Base-by-base conservation (phyloP, 2,888 invertebrate species). In the Camponotus fellah region DNA sequence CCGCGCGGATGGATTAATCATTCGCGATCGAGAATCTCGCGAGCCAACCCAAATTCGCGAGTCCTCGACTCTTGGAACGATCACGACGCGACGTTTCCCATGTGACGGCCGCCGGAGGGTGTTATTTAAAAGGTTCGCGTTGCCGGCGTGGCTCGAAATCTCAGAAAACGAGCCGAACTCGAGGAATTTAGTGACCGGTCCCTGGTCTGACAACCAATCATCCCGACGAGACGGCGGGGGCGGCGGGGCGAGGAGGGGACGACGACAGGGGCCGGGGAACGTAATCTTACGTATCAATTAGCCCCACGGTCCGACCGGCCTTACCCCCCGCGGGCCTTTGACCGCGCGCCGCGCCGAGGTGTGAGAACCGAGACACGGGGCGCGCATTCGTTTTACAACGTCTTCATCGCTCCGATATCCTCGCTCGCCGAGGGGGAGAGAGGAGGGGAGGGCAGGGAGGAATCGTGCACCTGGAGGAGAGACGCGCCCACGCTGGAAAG, bases 241-340 rank as follows among this genome's bases (percentile, higher is more conserved):
- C 66, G 88, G 46, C 85, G 89, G 74, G 79, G 83, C 85, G 85
- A 84, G 85, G 88, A 75, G 81, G 87, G 87, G 85, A 86, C 84
- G 89, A 53, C 53, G 53, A 53, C 53, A 53, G 53, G 53, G 92
- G 90, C 87, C 89, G 85, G 84, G 87, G 92, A 94, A 94, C 93
- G 94, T 94, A 94, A 94, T 94, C 94, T 94, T 94, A 94, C 94
- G 95, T 95, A 95, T 95, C 95, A 95, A 95, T 95, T 95, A 95
- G 95, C 93, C 93, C 92, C 93, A 93, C 93, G 93, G 93, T 94
- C 94, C 93, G 92, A 93, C 53, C 92, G 93, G 93, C 92, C 91
- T 92, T 94, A 94, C 94, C 95, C 94, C 94, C 95, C 93, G 95
- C 94, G 94, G 95, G 94, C 94, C 95, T 94, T 95, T 94, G 94